phyloP scores from a whole-genome alignment of 2,888 invertebrate genomes.

The Taphrorychus bicolor region DNA sequence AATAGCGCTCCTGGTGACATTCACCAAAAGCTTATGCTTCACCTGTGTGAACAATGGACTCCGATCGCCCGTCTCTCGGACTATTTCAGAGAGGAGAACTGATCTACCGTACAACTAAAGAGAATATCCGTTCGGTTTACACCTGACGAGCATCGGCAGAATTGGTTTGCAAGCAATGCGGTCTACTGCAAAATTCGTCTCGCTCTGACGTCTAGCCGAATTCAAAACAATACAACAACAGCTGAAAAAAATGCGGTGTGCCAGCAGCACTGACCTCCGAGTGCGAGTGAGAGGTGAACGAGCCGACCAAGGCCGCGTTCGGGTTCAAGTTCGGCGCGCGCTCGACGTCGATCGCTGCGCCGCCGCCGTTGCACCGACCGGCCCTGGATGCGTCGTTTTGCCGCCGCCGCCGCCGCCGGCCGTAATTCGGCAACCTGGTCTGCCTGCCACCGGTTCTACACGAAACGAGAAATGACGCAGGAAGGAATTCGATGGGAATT shows the following conservation, averaged over 20 bases:
- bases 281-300: slow-evolving; percentile 49
- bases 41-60: too few species aligned
- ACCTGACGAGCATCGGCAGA: too few species aligned
- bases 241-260: slow-evolving; percentile 31
- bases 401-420: slow-evolving; percentile 7
- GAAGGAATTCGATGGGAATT: slow-evolving; percentile 15
- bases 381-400: slow-evolving; percentile 3
- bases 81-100: slow-evolving; percentile 6
- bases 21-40: too few species aligned
- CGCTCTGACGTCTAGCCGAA: slow-evolving; percentile 36
- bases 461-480: slow-evolving; percentile 20
- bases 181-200: slow-evolving; percentile 37
- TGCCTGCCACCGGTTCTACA: slow-evolving; percentile 31
- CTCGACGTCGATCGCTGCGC: slow-evolving; percentile 18
- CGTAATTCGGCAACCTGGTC: slow-evolving; percentile 19
- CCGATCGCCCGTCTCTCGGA: too few species aligned
- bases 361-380: slow-evolving; percentile 17
- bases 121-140: slow-evolving; percentile 16
- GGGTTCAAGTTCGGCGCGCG: slow-evolving; percentile 46
- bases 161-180: slow-evolving; percentile 28
- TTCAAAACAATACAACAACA: slow-evolving; percentile 22
- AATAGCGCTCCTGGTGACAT: too few species aligned
- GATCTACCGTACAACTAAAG: slow-evolving; percentile 31
- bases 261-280: slow-evolving; percentile 35
- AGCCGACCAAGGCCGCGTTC: slow-evolving; percentile 50